Base-by-base conservation (phyloP, 2,113 vertebrate species). In the Tonatia bakeri region DNA sequence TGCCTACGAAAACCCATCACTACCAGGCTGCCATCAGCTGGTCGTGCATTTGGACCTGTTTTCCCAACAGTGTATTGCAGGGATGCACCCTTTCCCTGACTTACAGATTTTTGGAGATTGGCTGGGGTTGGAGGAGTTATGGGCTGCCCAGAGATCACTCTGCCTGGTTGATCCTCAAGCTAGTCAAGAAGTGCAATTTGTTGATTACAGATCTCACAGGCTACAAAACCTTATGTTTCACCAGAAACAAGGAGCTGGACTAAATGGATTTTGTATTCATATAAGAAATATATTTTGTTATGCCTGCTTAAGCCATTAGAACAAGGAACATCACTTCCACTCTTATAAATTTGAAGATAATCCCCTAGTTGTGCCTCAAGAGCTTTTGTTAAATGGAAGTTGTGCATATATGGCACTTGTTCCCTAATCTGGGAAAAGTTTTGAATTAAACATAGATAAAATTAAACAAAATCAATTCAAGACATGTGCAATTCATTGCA, bases 401-500 rank as follows among this genome's bases (percentile, higher is more conserved):
- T 54, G 61, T 95, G 7, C 5, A 13, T 95, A 87, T 84, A 97
- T 96, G 93, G 13, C 20, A n/a, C 24, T 31, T 85, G 8, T 67
- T 80, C 4, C 43, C 19, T 64, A 76, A 94, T 72, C 84, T 36
- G 33, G 56, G 40, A 40, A 16, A 91, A 82, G 87, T 98, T 97
- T 47, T 96, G 59, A 96, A 89, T 94, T 97, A 92, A 96, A 87
- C 36, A 50, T 33, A 24, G 69, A 87, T 76, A 94, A 96, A 94
- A 59, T 56, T 95, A 80, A 69, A 70, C 72, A 93, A 96, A 97
- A 97, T 83, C 70, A 94, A 96, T 52, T 31, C 61, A 96, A 94
- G 45, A 70, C 75, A 94, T 85, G 65, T 77, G 88, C 89, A 95
- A 65, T 94, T 95, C 72, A 83, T 52, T 43, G 72, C 91, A 84